Percentiles rank a stretch among this genome's conserved stretches.
phyloP scores from a whole-genome alignment of 2,113 vertebrate genomes.

The Eudyptes chrysolophus region DNA sequence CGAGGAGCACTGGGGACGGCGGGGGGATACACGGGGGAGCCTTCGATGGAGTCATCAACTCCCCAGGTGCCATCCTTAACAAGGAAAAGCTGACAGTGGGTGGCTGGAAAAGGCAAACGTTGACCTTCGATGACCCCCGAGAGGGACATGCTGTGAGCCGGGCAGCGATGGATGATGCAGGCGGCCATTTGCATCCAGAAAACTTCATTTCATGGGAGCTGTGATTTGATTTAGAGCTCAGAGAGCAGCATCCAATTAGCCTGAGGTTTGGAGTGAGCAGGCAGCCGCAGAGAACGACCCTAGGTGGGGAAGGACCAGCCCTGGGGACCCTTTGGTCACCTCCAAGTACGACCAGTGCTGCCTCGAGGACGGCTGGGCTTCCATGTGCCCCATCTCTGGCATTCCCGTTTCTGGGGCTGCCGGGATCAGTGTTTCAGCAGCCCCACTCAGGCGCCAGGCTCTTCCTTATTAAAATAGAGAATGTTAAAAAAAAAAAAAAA shows the following conservation, averaged over 20 bases:
- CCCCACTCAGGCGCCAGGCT: not conserved
- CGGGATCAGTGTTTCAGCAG: not conserved
- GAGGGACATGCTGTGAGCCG: rapidly evolving
- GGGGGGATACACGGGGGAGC: not conserved
- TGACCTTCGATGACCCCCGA: not conserved
- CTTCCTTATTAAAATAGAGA: not conserved
- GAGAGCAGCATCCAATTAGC: constrained; percentile 68
- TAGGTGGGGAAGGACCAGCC: rapidly evolving
- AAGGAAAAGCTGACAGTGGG: not conserved
- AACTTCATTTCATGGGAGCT: constrained; percentile 68
- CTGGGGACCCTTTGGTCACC: not conserved
- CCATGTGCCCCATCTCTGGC: not conserved
- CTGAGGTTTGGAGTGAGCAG: not conserved
- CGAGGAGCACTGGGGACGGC: rapidly evolving
- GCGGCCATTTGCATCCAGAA: constrained; percentile 47
- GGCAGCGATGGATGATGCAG: constrained; percentile 47
- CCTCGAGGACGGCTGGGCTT: rapidly evolving
- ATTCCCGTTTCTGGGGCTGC: not conserved
- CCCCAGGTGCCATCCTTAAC: not conserved
- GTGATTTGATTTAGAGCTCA: constrained; percentile 73
- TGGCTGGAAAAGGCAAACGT: not conserved
- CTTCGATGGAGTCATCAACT: rapidly evolving
- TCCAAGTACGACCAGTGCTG: rapidly evolving
- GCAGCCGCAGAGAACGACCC: not conserved
- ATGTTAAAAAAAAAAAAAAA: not conserved